Conservation (phyloP, 2,113 vertebrate species). For the Istiophorus platypterus region DNA sequence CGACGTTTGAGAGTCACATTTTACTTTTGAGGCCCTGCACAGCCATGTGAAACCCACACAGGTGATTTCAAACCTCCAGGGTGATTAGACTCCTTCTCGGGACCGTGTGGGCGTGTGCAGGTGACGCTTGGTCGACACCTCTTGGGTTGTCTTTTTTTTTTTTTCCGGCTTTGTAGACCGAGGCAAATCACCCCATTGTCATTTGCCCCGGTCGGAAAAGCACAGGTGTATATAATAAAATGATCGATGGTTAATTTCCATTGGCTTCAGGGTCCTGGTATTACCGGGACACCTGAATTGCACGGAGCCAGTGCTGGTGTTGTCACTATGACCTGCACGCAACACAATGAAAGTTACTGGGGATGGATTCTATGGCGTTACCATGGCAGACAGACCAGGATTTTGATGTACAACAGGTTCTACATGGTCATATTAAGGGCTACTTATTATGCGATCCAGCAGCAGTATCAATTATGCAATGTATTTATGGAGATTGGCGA, state of each 20-base stretch:
- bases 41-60: not conserved
- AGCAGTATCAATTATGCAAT: conserved; percentile 58
- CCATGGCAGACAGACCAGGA: not conserved
- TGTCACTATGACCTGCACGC: conserved; percentile 24
- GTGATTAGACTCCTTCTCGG: not conserved
- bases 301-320: too few relatives aligned
- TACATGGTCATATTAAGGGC: not conserved
- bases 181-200: not conserved
- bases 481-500: conserved; percentile 50
- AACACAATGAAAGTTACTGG: conserved; percentile 7
- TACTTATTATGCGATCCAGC: conserved; percentile 22
- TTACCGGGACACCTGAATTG: too few relatives aligned
- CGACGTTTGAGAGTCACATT: not conserved
- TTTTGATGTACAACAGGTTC: conserved; percentile 8
- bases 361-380: not conserved
- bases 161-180: not conserved
- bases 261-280: not conserved
- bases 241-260: not conserved
- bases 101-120: not conserved
- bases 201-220: too few relatives aligned
- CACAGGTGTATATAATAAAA: not conserved
- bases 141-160: not conserved
- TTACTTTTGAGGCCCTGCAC: not conserved
- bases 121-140: not conserved
- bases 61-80: not conserved